A percentile compares a stretch with the other conserved stretches of the same genome.
phyloP scores from a whole-genome alignment of 2,113 vertebrate genomes.

The Apteryx mantelli region DNA sequence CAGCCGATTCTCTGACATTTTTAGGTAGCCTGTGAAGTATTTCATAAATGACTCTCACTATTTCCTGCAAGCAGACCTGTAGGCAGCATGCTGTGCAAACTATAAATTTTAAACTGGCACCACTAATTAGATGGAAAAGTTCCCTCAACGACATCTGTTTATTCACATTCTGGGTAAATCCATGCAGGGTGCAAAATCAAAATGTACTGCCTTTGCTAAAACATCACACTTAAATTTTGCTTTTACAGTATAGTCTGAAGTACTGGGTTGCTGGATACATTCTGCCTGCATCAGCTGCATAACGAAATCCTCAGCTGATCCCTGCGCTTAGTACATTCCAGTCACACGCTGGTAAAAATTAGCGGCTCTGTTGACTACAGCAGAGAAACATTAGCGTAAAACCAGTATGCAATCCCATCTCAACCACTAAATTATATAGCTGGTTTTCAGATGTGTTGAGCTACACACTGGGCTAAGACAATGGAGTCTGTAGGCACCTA shows the following conservation, averaged over 20 bases:
- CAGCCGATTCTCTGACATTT: background rate
- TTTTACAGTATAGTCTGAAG: background rate
- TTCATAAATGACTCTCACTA: too few species aligned
- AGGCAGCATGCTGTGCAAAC: background rate
- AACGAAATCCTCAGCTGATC: background rate
- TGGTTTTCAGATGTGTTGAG: background rate
- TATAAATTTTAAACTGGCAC: background rate
- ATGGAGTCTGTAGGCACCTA: background rate
- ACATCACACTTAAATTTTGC: background rate
- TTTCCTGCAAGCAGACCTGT: fast-evolving
- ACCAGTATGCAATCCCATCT: background rate
- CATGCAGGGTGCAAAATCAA: background rate
- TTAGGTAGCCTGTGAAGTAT: background rate
- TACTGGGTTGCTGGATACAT: background rate
- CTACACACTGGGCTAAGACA: background rate
- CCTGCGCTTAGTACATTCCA: background rate
- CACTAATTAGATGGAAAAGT: background rate
- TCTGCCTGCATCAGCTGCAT: background rate
- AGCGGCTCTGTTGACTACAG: background rate
- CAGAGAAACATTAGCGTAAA: background rate
- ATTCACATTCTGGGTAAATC: background rate
- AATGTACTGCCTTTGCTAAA: background rate
- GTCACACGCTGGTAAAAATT: background rate
- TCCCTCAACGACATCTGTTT: background rate
- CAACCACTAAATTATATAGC: background rate